These are phyloP conservation scores for Drosophila neotestacea DNA, from an alignment of 2,888 invertebrate species.

Conservation along the genomic window DNA sequence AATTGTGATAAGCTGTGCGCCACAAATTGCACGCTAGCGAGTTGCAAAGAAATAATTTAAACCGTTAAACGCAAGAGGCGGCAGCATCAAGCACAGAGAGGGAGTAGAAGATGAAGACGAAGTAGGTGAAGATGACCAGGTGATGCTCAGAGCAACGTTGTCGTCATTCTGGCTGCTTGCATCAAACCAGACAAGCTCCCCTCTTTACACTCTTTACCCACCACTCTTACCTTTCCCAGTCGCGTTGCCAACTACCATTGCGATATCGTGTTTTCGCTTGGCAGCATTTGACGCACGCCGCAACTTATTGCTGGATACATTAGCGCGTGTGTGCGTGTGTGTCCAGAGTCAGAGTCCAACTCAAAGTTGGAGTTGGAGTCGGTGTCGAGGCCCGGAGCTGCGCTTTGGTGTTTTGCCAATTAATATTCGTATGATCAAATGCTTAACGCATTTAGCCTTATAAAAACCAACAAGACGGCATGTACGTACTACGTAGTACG, in stretches of 20 bases:
- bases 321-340: slow-evolving; percentile 47
- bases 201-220: neutral
- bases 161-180: slow-evolving; percentile 69
- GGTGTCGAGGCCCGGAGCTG: slow-evolving; percentile 50
- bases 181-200: slow-evolving; percentile 12
- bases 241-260: slow-evolving; percentile 19
- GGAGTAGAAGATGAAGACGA: neutral
- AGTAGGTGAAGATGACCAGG: neutral
- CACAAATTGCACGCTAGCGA: slow-evolving; percentile 77
- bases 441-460: slow-evolving; percentile 81
- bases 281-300: slow-evolving; percentile 70
- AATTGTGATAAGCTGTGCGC: slow-evolving; percentile 78
- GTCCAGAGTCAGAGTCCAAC: slow-evolving; percentile 13
- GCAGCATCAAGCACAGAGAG: slow-evolving; percentile 43
- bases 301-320: slow-evolving; percentile 72
- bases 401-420: slow-evolving; percentile 77
- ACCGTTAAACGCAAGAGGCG: slow-evolving; percentile 69
- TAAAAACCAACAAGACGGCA: slow-evolving; percentile 74
- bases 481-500: slow-evolving; percentile 3
- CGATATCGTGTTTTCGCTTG: slow-evolving; percentile 46
- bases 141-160: slow-evolving; percentile 28
- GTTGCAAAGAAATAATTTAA: slow-evolving; percentile 66
- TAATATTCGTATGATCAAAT: slow-evolving; percentile 82
- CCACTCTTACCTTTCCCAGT: slow-evolving; percentile 1
- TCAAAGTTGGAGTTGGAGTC: slow-evolving; percentile 19